These are phyloP conservation scores for Uropsilus gracilis DNA, from an alignment of 2,113 vertebrate genomes.

Conservation along the genomic window DNA sequence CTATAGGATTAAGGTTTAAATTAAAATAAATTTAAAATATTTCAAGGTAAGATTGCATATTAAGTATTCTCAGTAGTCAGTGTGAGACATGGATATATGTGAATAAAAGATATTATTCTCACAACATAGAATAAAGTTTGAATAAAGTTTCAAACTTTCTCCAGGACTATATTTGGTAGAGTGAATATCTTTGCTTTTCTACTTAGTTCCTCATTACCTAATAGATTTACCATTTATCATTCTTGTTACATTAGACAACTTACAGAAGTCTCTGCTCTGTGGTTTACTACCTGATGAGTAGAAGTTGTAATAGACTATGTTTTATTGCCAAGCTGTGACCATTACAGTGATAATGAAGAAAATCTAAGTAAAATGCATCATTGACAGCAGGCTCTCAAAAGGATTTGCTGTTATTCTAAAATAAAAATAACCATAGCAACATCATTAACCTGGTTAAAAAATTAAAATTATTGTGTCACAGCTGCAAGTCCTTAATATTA, in stretches of 20 bases:
- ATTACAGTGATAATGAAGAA: background rate
- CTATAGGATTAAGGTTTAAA: background rate
- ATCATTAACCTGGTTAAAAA: background rate
- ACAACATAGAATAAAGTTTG: background rate
- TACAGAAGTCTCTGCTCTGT: background rate
- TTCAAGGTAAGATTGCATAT: conserved; percentile 23
- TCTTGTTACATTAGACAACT: background rate
- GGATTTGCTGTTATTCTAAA: background rate
- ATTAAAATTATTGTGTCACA: background rate
- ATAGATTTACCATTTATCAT: background rate
- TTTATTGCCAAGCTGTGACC: background rate
- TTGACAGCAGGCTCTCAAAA: background rate
- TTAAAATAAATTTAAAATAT: conserved; percentile 51
- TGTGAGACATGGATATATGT: background rate
- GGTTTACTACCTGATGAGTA: background rate
- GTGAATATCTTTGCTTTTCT: conserved; percentile 9
- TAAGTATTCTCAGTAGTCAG: conserved; percentile 20
- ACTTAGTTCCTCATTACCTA: background rate
- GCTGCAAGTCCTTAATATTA: background rate
- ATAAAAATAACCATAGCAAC: conserved; percentile 34
- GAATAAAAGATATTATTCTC: background rate
- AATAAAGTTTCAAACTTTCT: background rate
- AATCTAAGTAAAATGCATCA: background rate
- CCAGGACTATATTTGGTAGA: background rate
- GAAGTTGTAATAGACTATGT: background rate